Base-by-base conservation (phyloP, 2,113 vertebrate genomes). In the Potamarius usumacintae region DNA sequence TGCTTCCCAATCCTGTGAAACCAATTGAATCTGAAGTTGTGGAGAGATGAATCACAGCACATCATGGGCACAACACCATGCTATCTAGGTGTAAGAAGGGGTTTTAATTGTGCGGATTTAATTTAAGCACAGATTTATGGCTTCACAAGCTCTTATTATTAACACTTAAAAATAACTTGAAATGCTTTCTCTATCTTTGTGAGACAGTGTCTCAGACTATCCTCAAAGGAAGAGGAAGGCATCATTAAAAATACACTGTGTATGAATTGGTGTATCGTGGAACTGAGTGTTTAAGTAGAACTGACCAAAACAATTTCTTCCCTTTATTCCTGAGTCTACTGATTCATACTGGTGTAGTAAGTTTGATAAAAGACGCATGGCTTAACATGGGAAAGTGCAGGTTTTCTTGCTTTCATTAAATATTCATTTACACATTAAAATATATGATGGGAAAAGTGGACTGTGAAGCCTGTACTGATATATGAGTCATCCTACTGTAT, bases 241-340 rank as follows among this genome's bases (percentile, higher is more conserved):
- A 92, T 93, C 91, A 91, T 93, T 93, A 94, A 87, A 67, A 87
- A 88, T 63, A 71, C 65, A 48, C n/a, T 17, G 65, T 22, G 72
- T 69, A 12, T n/a, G 30, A 87, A 53, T 50, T 30, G 20, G 34
- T 50, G 30, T 48, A 2, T 77, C 25, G 34, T 48, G 8, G 20
- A 77, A 48, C 25, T 20, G 30, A 8, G 69, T n/a, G 74, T 65
- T 78, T 78, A 78, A 78, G 52, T 76, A 72, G 0, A 62, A n/a
- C 27, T 85, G 71, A 57, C 34, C 11, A 74, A 74, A 74, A 55
- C 52, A 48, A 17, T 17, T 25, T 8, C 34, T 74, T 60, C 34
- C 50, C 57, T 50, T 50, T 48, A 17, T 77, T 76, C 20, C 69
- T 60, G 12, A 30, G 57, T 27, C 57, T 55, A 27, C 27, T 17